Evolutionary conservation across 2,888 invertebrate species (phyloP).

Genomic region (Calameuta filiformis): DNA sequence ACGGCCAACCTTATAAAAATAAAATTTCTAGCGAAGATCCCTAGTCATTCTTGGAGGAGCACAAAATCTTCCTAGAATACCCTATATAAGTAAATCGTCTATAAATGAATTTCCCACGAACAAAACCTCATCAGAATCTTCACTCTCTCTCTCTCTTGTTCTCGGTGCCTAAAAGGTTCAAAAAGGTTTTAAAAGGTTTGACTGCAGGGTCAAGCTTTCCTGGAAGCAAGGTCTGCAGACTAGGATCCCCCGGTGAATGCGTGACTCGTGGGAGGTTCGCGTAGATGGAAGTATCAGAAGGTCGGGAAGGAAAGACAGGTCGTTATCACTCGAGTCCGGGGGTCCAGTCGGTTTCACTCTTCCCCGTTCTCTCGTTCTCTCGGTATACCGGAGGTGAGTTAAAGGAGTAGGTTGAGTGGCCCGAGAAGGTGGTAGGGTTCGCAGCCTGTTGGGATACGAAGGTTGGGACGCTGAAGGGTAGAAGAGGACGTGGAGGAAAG

Average conservation of each 20-base stretch:
- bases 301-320: slow-evolving; percentile 27
- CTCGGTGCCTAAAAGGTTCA: background rate
- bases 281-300: slow-evolving; percentile 28
- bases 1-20: background rate
- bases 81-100: background rate
- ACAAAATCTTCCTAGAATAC: background rate
- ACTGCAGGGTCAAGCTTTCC: background rate
- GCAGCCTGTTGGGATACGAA: slow-evolving; percentile 23
- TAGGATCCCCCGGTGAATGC: background rate
- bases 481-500: slow-evolving; percentile 28
- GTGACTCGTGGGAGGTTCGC: slow-evolving; percentile 18
- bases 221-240: background rate
- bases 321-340: slow-evolving; percentile 24
- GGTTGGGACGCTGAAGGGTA: slow-evolving; percentile 22
- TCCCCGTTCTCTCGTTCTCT: background rate
- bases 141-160: background rate
- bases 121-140: background rate
- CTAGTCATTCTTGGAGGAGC: background rate
- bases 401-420: slow-evolving; percentile 15
- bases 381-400: slow-evolving; percentile 13
- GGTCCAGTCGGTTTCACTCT: slow-evolving; percentile 18
- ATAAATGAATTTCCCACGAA: background rate
- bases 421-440: slow-evolving; percentile 17
- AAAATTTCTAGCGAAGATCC: background rate
- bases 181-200: background rate